Conservation (phyloP, 1,140 invertebrate species). For the Rhizoglyphus robini region DNA sequence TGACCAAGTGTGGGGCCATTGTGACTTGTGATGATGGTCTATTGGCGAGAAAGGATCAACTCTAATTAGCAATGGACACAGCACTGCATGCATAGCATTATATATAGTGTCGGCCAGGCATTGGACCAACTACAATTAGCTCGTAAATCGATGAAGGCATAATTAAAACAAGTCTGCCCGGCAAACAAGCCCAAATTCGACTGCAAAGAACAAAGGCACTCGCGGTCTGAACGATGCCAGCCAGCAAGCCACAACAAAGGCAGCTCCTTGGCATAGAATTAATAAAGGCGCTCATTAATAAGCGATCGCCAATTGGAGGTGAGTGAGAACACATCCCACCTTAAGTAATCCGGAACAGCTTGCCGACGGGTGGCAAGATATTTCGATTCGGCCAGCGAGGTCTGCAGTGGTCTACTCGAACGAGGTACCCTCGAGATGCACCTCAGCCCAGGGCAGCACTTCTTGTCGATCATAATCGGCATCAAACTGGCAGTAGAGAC, state of each 20-base stretch:
- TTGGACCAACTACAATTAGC: not conserved
- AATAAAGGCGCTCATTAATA: conserved; percentile 5
- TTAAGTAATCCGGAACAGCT: conserved; percentile 3
- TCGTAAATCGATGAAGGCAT: conserved; percentile 7
- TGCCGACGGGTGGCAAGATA: conserved; percentile 10
- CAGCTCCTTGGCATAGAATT: not conserved
- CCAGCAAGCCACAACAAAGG: not conserved
- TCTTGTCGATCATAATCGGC: not conserved
- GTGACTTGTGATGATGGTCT: not conserved
- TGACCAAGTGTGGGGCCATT: not conserved
- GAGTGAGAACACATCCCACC: conserved; percentile 7
- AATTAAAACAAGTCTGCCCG: not conserved
- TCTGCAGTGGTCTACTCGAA: not conserved
- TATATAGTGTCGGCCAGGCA: not conserved
- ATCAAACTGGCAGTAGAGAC: not conserved
- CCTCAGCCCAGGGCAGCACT: not conserved
- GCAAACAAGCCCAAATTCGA: not conserved
- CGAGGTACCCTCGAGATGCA: too few species aligned
- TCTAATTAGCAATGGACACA: not conserved
- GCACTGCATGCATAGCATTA: not conserved
- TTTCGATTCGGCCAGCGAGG: not conserved
- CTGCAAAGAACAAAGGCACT: not conserved
- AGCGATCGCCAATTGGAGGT: not conserved
- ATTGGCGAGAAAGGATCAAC: too few species aligned
- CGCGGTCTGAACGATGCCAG: not conserved